Percentiles rank a stretch among this genome's conserved stretches.
Conservation (phyloP, 2,113 vertebrate species). For the Zosterops borbonicus region DNA sequence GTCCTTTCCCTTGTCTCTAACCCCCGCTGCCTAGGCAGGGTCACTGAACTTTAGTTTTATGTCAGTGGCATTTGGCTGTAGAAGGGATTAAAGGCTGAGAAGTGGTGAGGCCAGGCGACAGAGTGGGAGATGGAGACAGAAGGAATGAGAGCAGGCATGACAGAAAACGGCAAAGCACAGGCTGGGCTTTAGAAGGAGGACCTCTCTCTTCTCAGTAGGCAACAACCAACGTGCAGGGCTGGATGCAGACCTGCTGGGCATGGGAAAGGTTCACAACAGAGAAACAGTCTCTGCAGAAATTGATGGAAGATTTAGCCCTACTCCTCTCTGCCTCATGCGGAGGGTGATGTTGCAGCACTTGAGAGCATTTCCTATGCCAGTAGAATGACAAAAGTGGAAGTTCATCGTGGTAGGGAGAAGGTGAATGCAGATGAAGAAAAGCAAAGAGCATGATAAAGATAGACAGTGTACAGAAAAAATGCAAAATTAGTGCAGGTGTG, state of each 20-base stretch:
- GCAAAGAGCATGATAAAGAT: neutral
- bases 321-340: neutral
- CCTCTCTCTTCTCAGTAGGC: neutral
- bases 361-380: neutral
- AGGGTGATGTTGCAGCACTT: fast-evolving
- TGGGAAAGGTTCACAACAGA: neutral
- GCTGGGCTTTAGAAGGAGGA: neutral
- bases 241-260: neutral
- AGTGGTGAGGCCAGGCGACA: neutral
- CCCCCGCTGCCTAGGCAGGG: neutral
- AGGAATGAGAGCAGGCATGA: neutral
- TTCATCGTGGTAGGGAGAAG: neutral
- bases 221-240: fast-evolving
- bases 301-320: neutral
- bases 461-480: neutral
- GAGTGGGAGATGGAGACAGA: neutral
- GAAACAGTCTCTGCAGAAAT: neutral
- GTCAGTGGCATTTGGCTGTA: conserved; percentile 16
- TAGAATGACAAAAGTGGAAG: neutral
- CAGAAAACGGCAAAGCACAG: neutral
- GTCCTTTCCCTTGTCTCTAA: conserved; percentile 21
- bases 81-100: neutral
- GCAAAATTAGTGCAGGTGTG: neutral
- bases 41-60: conserved; percentile 52
- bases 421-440: neutral